Percentiles rank a stretch among this genome's conserved stretches.
Evolutionary conservation across 2,797 vertebrate genomes (phyloP).

Genomic region (Gadopsis marmoratus): DNA sequence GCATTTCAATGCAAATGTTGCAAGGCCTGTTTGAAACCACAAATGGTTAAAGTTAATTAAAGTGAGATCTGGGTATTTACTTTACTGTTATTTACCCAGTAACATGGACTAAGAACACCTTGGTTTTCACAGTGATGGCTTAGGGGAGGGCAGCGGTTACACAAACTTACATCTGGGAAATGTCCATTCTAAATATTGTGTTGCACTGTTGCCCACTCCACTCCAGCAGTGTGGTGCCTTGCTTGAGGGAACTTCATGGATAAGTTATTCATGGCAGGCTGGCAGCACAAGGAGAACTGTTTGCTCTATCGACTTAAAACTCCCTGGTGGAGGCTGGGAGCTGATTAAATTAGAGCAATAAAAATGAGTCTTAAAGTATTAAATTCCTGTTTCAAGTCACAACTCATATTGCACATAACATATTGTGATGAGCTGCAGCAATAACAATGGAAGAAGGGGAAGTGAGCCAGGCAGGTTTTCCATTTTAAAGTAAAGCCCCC

Average conservation of each 20-base stretch:
- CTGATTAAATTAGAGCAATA: conserved; percentile 79
- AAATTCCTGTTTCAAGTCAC: conserved; percentile 78
- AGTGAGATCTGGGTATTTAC: conserved; percentile 41
- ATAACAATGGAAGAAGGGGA: conserved; percentile 70
- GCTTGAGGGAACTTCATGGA: conserved; percentile 60
- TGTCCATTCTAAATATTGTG: conserved; percentile 58
- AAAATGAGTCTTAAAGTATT: conserved; percentile 74
- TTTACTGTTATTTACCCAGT: conserved; percentile 33
- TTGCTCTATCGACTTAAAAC: conserved; percentile 67
- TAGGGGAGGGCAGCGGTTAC: conserved; percentile 14
- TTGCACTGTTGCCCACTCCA: conserved; percentile 33
- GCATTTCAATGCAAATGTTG: conserved; percentile 8
- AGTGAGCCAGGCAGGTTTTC: conserved; percentile 69
- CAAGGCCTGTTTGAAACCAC: neutral
- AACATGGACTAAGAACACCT: conserved; percentile 37
- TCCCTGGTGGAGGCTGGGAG: conserved; percentile 51
- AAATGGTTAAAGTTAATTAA: conserved; percentile 39
- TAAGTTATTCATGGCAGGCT: conserved; percentile 60
- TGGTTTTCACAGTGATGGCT: conserved; percentile 29
- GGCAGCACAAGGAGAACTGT: conserved; percentile 51
- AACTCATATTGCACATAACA: conserved; percentile 76
- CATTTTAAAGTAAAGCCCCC: conserved; percentile 76
- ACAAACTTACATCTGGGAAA: conserved; percentile 54
- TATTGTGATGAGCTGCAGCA: conserved; percentile 74
- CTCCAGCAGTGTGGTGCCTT: conserved; percentile 52